These are phyloP conservation scores for Potamarius usumacintae DNA, from an alignment of 2,113 vertebrate genomes.

Conservation along the genomic window DNA sequence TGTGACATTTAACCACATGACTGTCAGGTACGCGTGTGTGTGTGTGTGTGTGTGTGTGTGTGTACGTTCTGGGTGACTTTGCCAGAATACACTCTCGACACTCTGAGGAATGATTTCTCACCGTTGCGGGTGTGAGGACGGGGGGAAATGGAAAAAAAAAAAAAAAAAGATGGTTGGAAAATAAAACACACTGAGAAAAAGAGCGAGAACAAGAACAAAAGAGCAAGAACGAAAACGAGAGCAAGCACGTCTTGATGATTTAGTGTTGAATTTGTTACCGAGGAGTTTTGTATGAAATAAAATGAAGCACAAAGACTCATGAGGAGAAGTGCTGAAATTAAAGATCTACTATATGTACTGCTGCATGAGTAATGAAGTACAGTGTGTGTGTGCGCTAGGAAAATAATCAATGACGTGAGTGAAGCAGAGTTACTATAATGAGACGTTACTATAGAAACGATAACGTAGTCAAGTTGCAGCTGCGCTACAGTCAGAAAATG, in stretches of 20 bases:
- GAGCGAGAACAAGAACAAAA: neutral
- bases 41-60: constrained; percentile 15
- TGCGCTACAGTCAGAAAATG: neutral
- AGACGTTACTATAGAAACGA: neutral
- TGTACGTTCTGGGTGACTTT: constrained; percentile 35
- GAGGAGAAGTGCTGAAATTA: neutral
- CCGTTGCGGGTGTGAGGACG: neutral
- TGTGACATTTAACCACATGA: constrained; percentile 53
- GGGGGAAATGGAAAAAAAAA: neutral
- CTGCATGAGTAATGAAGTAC: neutral
- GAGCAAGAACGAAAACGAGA: neutral
- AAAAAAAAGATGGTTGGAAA: neutral
- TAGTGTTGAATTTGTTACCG: neutral
- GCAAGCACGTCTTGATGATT: neutral
- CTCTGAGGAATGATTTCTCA: constrained; percentile 31
- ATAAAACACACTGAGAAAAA: neutral
- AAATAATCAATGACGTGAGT: neutral
- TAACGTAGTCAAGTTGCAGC: neutral
- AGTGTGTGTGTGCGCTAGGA: neutral
- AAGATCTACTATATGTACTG: neutral
- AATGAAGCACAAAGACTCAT: neutral
- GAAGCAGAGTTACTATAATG: neutral
- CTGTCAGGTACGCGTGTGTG: constrained; percentile 4
- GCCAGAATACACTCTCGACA: constrained; percentile 36
- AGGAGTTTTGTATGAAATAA: neutral